Conservation (phyloP, 2,888 invertebrate genomes). For the Andrena camellia region DNA sequence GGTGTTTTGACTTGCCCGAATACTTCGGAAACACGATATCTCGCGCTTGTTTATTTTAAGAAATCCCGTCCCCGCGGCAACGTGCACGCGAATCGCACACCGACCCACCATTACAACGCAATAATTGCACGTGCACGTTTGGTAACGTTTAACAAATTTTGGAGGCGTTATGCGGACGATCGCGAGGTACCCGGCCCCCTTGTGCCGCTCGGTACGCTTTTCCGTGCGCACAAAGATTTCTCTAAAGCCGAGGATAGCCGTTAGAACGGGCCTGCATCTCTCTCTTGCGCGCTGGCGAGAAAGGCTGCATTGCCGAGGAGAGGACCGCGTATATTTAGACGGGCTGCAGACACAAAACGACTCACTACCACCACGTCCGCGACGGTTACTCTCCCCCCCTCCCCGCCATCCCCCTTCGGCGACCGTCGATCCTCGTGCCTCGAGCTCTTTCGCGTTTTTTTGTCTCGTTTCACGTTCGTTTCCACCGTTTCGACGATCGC, state of each 20-base stretch:
- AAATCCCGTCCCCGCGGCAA: slow-evolving; percentile 37
- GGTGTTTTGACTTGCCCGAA: slow-evolving; percentile 60
- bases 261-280: slow-evolving; percentile 27
- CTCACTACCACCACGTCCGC: slow-evolving; percentile 78
- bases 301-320: slow-evolving; percentile 70
- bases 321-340: slow-evolving; percentile 79
- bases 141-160: background rate
- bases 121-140: background rate
- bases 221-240: slow-evolving; percentile 41
- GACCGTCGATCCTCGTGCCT: slow-evolving; percentile 21
- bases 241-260: slow-evolving; percentile 48
- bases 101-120: background rate
- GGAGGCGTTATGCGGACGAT: background rate
- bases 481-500: slow-evolving; percentile 26
- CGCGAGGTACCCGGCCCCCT: background rate
- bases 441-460: slow-evolving; percentile 20
- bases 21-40: slow-evolving; percentile 63
- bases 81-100: slow-evolving; percentile 11
- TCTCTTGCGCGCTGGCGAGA: slow-evolving; percentile 50
- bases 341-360: slow-evolving; percentile 82
- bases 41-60: slow-evolving; percentile 64
- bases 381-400: slow-evolving; percentile 34
- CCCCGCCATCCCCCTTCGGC: slow-evolving; percentile 27
- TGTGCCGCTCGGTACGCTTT: background rate
- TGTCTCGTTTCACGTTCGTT: slow-evolving; percentile 7